phyloP scores from a whole-genome alignment of 2,113 vertebrate species.

The Thunnus thynnus region DNA sequence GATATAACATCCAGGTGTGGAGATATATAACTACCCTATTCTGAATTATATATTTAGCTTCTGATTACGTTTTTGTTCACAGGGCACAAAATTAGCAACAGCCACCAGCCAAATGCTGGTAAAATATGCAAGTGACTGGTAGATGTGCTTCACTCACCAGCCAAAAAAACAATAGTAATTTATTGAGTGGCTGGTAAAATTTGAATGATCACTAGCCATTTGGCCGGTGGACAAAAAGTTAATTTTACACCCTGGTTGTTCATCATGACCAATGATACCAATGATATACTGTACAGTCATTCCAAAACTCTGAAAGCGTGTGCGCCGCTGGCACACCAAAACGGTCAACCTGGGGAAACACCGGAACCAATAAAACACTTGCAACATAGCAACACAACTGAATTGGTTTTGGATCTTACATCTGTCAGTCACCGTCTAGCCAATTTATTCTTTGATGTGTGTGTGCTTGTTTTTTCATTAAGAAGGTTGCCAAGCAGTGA shows the following conservation, averaged over 20 bases:
- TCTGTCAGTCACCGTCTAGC: not conserved
- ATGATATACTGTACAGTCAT: not conserved
- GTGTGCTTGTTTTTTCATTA: conserved; percentile 9
- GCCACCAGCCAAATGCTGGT: too few species aligned
- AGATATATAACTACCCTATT: not conserved
- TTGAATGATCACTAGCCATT: too few species aligned
- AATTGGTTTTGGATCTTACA: conserved; percentile 4
- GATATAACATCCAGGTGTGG: too few species aligned
- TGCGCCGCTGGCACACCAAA: too few species aligned
- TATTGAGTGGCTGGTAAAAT: too few species aligned
- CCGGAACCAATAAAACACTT: too few species aligned
- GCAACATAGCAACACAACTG: not conserved
- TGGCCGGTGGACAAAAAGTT: too few species aligned
- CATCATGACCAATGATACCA: not conserved
- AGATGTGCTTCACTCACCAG: too few species aligned
- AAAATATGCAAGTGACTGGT: too few species aligned
- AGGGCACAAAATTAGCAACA: too few species aligned
- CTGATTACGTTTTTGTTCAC: not conserved
- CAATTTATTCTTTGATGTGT: not conserved
- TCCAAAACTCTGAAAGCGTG: not conserved
- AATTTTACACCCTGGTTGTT: not conserved
- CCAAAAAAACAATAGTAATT: too few species aligned
- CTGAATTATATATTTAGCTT: not conserved
- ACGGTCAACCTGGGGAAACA: too few species aligned
- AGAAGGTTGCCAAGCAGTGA: conserved; percentile 22